Evolutionary conservation across 2,888 invertebrate species (phyloP).

Genomic region (Metellina segmentata): DNA sequence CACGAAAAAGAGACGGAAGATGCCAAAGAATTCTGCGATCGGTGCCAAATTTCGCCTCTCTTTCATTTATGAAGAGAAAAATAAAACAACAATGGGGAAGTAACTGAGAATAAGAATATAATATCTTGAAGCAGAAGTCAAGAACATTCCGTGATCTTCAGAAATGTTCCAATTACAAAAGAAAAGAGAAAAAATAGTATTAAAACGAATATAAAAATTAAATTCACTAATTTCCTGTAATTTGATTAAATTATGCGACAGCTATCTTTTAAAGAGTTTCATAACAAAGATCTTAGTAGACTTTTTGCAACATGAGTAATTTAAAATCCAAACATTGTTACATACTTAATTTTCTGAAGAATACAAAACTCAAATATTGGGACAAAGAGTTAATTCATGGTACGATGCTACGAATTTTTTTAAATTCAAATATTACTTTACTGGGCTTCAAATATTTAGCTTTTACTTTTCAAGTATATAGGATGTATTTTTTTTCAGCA

Average conservation of each 20-base stretch:
- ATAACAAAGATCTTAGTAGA: too few species aligned
- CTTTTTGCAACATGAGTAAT: too few species aligned
- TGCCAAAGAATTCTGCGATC: constrained; percentile 52
- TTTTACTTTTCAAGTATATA: too few species aligned
- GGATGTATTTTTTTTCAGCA: too few species aligned
- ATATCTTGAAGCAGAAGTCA: constrained; percentile 5
- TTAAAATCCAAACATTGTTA: too few species aligned
- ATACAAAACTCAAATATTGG: too few species aligned
- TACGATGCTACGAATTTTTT: too few species aligned
- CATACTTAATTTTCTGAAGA: too few species aligned
- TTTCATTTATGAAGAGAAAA: constrained; percentile 20
- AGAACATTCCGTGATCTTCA: background rate
- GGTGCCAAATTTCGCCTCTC: constrained; percentile 46
- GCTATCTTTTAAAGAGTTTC: background rate
- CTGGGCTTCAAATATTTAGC: too few species aligned
- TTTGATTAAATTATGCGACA: constrained; percentile 5
- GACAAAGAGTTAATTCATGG: too few species aligned
- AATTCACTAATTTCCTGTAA: constrained; percentile 7
- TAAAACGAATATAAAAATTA: constrained; percentile 9
- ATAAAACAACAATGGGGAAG: constrained; percentile 19
- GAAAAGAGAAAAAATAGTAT: background rate
- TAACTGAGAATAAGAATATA: background rate
- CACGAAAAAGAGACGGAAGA: constrained; percentile 18
- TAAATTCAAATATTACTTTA: too few species aligned
- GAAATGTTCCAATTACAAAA: background rate